Percentiles rank a stretch among this genome's conserved stretches.
Conservation (phyloP, 2,888 invertebrate species). For the Anagyrus pseudococci region DNA sequence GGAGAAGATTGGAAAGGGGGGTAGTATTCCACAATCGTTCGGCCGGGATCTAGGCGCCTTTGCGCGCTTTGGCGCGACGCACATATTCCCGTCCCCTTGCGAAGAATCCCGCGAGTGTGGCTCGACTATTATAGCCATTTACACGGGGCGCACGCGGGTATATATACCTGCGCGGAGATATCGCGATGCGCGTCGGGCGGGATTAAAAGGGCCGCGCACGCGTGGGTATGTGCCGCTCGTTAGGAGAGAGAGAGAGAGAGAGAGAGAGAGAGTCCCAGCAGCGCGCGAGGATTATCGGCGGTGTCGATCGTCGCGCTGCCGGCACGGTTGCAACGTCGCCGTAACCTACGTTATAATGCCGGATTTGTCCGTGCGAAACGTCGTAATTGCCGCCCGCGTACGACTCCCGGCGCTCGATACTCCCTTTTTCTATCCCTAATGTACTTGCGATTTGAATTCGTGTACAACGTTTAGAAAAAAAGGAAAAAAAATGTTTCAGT, state of each 20-base stretch:
- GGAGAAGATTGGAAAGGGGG: too few relatives aligned
- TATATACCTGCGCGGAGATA: not conserved
- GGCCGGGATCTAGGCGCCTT: not conserved
- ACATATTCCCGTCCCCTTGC: too few relatives aligned
- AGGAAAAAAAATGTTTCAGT: too few relatives aligned
- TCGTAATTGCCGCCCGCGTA: not conserved
- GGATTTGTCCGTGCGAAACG: constrained; percentile 9
- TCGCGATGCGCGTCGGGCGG: not conserved
- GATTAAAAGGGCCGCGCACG: constrained; percentile 31
- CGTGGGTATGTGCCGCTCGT: constrained; percentile 10
- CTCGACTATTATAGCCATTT: constrained; percentile 20
- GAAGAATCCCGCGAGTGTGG: not conserved
- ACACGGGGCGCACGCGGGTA: constrained; percentile 5
- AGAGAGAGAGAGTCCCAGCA: too few relatives aligned
- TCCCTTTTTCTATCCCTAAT: too few relatives aligned
- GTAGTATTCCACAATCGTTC: not conserved
- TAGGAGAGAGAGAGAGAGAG: too few relatives aligned
- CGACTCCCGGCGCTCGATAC: not conserved
- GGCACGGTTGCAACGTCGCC: too few relatives aligned
- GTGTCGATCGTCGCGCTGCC: constrained; percentile 27
- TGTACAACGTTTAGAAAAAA: too few relatives aligned
- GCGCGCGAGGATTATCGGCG: constrained; percentile 20
- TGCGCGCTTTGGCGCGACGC: too few relatives aligned
- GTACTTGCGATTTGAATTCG: too few relatives aligned
- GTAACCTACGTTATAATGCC: too few relatives aligned